Base-by-base conservation (phyloP, 2,113 vertebrate species). In the Phycodurus eques region DNA sequence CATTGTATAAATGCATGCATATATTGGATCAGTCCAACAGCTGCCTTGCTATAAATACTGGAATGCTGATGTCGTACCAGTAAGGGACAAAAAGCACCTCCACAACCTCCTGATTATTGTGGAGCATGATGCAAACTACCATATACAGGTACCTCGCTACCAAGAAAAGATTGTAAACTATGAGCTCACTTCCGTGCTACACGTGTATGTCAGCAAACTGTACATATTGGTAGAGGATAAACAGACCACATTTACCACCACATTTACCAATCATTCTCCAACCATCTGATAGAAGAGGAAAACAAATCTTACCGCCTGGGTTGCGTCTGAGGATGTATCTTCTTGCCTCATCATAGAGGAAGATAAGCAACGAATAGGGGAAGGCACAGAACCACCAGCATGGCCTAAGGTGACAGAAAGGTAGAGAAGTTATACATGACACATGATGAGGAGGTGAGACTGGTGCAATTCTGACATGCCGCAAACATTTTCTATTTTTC, bases 371-470 rank as follows among this genome's bases (percentile, higher is more conserved):
- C 59, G 91, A 90, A 72, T 93, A 93, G 20, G 93, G 93, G 80
- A 94, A 90, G 74, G 91, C 93, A 72, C 93, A 94, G 87, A 94
- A 93, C 93, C 93, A 94, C 93, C 93, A 94, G 12, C 56, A 75
- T 59, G 92, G 92, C 77, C 93, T 94, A 62, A 78, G 19, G 78
- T 66, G 10, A 59, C 5, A 17, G 43, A 84, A 4, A 68, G 57
- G 87, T 6, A 66, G 22, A 0, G 22, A 15, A 79, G 39, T 72
- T 39, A 73, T 27, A 63, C 42, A 27, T 42, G 5, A 20, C 44
- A 49, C 1, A 20, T 33, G 67, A 69, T 65, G 11, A 42, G 49
- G 17, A 62, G 63, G n/a, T 57, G 56, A 68, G 65, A 12, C 12
- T 3, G 35, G 35, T 43, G 17, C 9, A 4, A 11, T 63, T 43